Evolutionary conservation across 2,888 invertebrate genomes (phyloP).

Genomic region (Drosophila quinaria): DNA sequence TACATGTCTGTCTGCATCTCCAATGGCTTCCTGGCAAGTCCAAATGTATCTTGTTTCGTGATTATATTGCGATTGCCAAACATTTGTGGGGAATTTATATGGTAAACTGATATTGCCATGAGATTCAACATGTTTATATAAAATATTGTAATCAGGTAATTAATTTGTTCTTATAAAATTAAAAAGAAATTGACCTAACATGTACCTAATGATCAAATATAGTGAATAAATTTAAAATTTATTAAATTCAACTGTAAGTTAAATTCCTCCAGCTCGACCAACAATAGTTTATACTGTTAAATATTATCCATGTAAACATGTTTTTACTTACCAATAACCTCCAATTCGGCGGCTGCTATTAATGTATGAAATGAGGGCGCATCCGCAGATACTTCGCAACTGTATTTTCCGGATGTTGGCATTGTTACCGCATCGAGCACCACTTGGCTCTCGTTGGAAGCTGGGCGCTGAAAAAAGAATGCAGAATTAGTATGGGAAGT

Average conservation of each 20-base stretch:
- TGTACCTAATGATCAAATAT: no score
- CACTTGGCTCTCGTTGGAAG: conserved; percentile 85
- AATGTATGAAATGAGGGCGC: conserved; percentile 86
- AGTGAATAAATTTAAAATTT: neutral
- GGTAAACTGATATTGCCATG: neutral
- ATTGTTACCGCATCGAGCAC: conserved; percentile 83
- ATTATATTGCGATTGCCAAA: conserved; percentile 3
- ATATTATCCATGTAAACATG: no score
- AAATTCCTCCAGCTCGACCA: neutral
- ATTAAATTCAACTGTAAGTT: neutral
- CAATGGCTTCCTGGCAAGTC: neutral
- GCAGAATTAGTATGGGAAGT: conserved; percentile 32
- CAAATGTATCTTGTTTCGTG: neutral
- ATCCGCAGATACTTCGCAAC: conserved; percentile 86
- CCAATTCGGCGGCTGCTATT: conserved; percentile 85
- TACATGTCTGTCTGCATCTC: conserved; percentile 35
- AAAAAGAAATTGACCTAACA: no score
- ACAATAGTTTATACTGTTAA: neutral
- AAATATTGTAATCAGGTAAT: neutral
- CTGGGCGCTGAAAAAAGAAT: conserved; percentile 61
- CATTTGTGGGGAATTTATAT: conserved; percentile 33
- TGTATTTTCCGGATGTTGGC: conserved; percentile 85
- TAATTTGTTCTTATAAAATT: no score
- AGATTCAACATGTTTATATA: no score
- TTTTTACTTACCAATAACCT: conserved; percentile 85